Percentiles rank a stretch among this genome's conserved stretches.
These are phyloP conservation scores for Achroia grisella DNA, from an alignment of 1,140 invertebrate species.

Conservation along the genomic window DNA sequence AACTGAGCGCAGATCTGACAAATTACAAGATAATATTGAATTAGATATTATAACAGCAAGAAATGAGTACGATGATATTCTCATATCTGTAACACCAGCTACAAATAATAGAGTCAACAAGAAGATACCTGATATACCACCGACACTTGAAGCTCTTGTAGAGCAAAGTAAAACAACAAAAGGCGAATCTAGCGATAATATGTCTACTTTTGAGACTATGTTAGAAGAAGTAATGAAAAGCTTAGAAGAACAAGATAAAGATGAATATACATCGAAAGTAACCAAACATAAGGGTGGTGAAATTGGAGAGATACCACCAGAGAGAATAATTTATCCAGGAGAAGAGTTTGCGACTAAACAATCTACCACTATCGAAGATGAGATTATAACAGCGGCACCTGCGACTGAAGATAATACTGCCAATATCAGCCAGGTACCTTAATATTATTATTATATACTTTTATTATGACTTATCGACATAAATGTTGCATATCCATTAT, in stretches of 20 bases:
- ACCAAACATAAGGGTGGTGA: constrained; percentile 72
- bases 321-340: constrained; percentile 52
- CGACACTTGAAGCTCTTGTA: constrained; percentile 59
- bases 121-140: constrained; percentile 61
- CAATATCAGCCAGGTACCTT: not conserved
- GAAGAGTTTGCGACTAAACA: constrained; percentile 35
- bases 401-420: constrained; percentile 18
- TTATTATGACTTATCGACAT: too few species aligned
- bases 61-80: constrained; percentile 64
- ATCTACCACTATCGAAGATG: constrained; percentile 26
- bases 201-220: constrained; percentile 70
- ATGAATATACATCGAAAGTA: constrained; percentile 63
- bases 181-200: constrained; percentile 38
- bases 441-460: not conserved
- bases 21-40: constrained; percentile 24
- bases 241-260: constrained; percentile 70
- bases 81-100: constrained; percentile 64
- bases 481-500: too few species aligned
- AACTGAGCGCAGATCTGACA: constrained; percentile 31
- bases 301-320: constrained; percentile 69
- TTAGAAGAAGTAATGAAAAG: constrained; percentile 72
- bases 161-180: constrained; percentile 59
- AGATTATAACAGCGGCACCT: constrained; percentile 24
- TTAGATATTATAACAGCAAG: constrained; percentile 67
- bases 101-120: constrained; percentile 51